phyloP scores from a whole-genome alignment of 2,113 vertebrate genomes.

The Pardalotus punctatus region DNA sequence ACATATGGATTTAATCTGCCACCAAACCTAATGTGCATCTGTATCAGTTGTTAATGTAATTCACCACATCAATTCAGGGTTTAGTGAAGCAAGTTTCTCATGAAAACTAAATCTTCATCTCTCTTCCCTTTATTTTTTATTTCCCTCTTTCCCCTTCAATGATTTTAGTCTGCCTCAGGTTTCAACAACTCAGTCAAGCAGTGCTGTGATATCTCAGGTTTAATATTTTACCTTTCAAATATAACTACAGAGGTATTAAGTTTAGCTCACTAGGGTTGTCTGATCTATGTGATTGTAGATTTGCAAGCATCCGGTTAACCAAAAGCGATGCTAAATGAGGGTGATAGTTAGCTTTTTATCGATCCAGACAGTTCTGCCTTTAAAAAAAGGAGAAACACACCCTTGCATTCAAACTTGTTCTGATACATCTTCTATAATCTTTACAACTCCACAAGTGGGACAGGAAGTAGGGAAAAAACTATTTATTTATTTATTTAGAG shows the following conservation, averaged over 20 bases:
- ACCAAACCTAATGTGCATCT: background rate
- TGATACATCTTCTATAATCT: background rate
- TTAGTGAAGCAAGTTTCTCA: conserved; percentile 9
- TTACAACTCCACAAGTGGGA: background rate
- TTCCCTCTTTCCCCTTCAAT: background rate
- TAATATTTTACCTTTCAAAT: conserved; percentile 17
- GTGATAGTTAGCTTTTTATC: background rate
- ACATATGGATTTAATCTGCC: conserved; percentile 43
- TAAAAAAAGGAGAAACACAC: background rate
- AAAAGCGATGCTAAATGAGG: background rate
- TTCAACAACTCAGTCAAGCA: conserved; percentile 44
- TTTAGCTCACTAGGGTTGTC: background rate
- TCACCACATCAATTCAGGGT: conserved; percentile 11
- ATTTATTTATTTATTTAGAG: background rate
- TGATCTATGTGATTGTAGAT: background rate
- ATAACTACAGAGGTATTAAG: background rate
- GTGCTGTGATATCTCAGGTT: background rate
- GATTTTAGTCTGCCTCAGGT: conserved; percentile 48
- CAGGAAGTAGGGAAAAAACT: background rate
- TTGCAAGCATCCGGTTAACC: background rate
- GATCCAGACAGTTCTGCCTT: background rate
- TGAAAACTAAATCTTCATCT: background rate
- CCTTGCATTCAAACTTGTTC: background rate
- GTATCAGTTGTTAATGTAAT: conserved; percentile 28
- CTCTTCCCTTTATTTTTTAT: background rate